A percentile compares a stretch with the other conserved stretches of the same genome.
Conservation (phyloP, 2,113 vertebrate genomes). For the Pimephales promelas region DNA sequence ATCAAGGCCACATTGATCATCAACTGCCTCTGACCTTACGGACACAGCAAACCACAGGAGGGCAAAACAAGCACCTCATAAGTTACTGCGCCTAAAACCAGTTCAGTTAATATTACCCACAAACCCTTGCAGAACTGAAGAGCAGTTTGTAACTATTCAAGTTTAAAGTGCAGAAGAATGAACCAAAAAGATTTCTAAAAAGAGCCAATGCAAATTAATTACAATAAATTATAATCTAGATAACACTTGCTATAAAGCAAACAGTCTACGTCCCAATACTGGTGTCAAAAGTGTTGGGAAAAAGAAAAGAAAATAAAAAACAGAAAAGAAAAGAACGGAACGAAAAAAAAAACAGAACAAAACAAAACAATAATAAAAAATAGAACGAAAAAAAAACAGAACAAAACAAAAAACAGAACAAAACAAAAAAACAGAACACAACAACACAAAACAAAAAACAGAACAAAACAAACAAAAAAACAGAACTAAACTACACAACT, state of each 20-base stretch:
- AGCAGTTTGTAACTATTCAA: neutral
- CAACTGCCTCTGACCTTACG: neutral
- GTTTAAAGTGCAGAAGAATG: neutral
- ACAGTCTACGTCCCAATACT: neutral
- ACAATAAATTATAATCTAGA: neutral
- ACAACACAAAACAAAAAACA: neutral
- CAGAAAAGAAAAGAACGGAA: neutral
- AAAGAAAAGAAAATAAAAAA: neutral
- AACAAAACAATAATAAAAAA: neutral
- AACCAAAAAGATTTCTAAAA: neutral
- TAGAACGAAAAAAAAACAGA: too few species aligned
- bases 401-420: neutral
- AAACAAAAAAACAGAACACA: neutral
- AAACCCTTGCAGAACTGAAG: neutral
- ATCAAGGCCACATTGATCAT: conserved; percentile 13
- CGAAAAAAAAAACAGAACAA: neutral
- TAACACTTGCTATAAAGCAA: neutral
- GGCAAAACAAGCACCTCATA: neutral
- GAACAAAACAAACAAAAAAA: neutral
- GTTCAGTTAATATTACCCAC: neutral
- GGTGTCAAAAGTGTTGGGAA: too few species aligned
- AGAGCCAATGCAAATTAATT: neutral
- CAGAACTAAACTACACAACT: neutral
- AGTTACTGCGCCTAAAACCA: neutral
- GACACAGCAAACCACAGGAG: neutral